Conservation (phyloP, 2,113 vertebrate species). For the Anhinga anhinga region DNA sequence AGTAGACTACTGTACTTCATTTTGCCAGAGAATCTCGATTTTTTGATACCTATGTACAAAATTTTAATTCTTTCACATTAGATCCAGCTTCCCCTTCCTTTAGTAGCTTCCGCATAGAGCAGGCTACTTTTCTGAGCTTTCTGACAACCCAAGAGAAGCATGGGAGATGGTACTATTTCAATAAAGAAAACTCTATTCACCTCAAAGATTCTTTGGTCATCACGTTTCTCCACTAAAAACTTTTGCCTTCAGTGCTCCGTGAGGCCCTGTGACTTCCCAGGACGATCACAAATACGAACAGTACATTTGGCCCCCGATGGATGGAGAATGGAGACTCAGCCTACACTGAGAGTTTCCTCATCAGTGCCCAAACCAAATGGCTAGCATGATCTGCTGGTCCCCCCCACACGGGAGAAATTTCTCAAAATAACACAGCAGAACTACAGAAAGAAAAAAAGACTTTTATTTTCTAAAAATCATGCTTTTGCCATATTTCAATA, state of each 20-base stretch:
- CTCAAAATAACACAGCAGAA: slow-evolving; percentile 30
- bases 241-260: not conserved
- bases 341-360: not conserved
- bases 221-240: not conserved
- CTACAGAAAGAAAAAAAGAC: slow-evolving; percentile 1
- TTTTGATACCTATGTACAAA: not conserved
- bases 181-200: not conserved
- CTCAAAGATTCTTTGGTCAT: not conserved
- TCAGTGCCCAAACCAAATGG: not conserved
- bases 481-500: slow-evolving; percentile 4
- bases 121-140: not conserved
- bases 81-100: not conserved
- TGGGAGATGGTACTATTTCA: not conserved
- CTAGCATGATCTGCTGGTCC: not conserved
- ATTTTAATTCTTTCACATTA: not conserved
- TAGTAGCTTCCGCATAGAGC: not conserved
- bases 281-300: not conserved
- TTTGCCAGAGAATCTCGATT: not conserved
- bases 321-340: not conserved
- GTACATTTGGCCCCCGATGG: rapidly evolving
- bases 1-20: not conserved
- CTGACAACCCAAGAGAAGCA: not conserved
- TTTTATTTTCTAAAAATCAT: slow-evolving; percentile 60
- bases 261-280: not conserved
- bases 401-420: rapidly evolving